These are phyloP conservation scores for Monopterus albus DNA, from an alignment of 2,113 vertebrate genomes.

Conservation along the genomic window DNA sequence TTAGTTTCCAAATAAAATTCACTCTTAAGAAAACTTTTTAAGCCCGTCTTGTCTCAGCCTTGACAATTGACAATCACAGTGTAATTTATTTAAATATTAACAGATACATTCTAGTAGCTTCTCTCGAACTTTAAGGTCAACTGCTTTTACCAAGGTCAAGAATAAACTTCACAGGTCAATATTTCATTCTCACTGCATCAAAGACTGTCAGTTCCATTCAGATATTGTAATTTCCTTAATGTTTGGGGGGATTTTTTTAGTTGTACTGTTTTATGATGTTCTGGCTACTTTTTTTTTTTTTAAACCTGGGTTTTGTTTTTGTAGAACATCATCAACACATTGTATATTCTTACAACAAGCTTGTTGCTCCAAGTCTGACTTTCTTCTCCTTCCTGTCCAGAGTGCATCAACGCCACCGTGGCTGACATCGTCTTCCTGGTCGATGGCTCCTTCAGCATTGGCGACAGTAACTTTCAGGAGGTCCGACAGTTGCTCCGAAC, in stretches of 20 bases:
- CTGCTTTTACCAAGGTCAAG: background rate
- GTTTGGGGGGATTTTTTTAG: background rate
- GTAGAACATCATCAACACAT: too few species aligned
- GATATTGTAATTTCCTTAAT: too few species aligned
- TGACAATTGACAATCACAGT: too few species aligned
- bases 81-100: too few species aligned
- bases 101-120: background rate
- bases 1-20: too few species aligned
- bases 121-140: background rate
- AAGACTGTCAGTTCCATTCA: too few species aligned
- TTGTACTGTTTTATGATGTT: background rate
- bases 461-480: constrained; percentile 76
- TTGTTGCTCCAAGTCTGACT: constrained; percentile 10
- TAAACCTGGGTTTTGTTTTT: too few species aligned
- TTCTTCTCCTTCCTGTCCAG: constrained; percentile 62
- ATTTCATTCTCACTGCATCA: background rate
- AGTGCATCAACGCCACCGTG: constrained; percentile 76
- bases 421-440: constrained; percentile 88
- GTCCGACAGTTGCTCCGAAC: constrained; percentile 79
- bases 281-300: background rate
- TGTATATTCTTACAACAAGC: background rate
- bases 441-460: constrained; percentile 84
- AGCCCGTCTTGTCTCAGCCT: too few species aligned
- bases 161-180: background rate
- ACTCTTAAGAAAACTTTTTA: too few species aligned